Base-by-base conservation (phyloP, 2,888 invertebrate genomes). In the Chrysolina haemoptera region DNA sequence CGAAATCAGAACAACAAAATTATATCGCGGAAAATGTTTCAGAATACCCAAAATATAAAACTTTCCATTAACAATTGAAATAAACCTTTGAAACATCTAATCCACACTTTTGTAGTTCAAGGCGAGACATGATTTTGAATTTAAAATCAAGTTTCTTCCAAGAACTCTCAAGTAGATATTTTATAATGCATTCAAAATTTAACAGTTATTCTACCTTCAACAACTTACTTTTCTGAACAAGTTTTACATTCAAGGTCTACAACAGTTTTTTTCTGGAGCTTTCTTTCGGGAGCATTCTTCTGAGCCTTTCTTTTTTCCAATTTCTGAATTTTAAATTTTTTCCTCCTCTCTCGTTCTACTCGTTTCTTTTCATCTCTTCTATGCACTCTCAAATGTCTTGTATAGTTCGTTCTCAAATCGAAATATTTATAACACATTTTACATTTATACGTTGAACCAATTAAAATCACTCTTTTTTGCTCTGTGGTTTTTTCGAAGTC, bases 361-460 rank as follows among this genome's bases (percentile, higher is more conserved):
- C 59, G 9, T 59, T 11, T 27, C 9, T 16, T 5, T 59, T 59
- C 27, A 27, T 2, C 14, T 59, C 9, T 59, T n/a, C n/a, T 14
- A 35, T 59, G 27, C 22, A n/a, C n/a, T 59, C 27, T 1, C 27
- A 59, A 27, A 59, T 59, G 59, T 11, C 6, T n/a, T 27, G 14
- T 1, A 35, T 59, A 59, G 5, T 14, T 27, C 11, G 3, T 5
- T n/a, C n/a, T 27, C 6, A 9, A 1, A 14, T 8, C 8, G 35
- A 59, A 59, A 59, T 59, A 59, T 35, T 27, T 14, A 14, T 6
- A n/a, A 35, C 59, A 59, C n/a, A n/a, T 59, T 5, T 11, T 27
- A 35, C 59, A 59, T 59, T 59, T 59, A n/a, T 35, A 59, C 11
- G 22, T 27, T 14, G 59, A 59, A 14, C 27, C 59, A 59, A 59